These are phyloP conservation scores for Ptiloglossa arizonensis DNA, from an alignment of 1,140 invertebrate species.

Conservation along the genomic window DNA sequence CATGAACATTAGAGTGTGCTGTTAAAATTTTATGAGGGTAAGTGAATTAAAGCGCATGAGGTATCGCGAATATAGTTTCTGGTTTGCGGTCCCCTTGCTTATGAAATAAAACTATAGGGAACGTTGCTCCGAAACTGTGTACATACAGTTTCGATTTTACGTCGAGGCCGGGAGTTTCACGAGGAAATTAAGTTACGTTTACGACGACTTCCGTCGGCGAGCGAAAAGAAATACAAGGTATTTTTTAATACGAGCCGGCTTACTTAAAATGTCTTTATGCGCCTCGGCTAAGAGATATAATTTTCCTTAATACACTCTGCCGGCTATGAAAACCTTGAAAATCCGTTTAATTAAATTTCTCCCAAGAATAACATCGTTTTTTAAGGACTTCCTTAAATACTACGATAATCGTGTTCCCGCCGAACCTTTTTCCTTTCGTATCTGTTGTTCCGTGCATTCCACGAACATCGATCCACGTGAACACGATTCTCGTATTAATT, in stretches of 20 bases:
- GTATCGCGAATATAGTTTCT: neutral
- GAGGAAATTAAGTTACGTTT: conserved; percentile 43
- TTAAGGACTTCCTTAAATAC: too few species aligned
- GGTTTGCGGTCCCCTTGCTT: neutral
- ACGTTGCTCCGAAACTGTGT: neutral
- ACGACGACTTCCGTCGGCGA: conserved; percentile 15
- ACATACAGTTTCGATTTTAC: conserved; percentile 27
- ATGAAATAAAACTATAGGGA: neutral
- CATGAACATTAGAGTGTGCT: neutral
- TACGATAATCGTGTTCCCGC: too few species aligned
- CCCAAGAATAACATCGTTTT: too few species aligned
- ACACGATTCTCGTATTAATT: too few species aligned
- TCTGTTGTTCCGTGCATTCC: too few species aligned
- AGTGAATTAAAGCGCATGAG: conserved; percentile 2
- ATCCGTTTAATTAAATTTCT: conserved; percentile 34
- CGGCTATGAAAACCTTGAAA: conserved; percentile 15
- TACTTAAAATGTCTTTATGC: conserved; percentile 41
- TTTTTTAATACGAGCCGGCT: conserved; percentile 41
- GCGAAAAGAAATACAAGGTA: conserved; percentile 38
- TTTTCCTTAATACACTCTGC: conserved; percentile 33
- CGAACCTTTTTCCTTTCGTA: too few species aligned
- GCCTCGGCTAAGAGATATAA: conserved; percentile 28
- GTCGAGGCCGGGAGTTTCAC: neutral
- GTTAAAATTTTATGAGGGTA: conserved; percentile 1
- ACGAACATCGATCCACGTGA: too few species aligned